Evolutionary conservation across 1,140 invertebrate genomes (phyloP), one percentile per base, ranked within the genome.

Genomic region (Lepidostoma basale): DNA sequence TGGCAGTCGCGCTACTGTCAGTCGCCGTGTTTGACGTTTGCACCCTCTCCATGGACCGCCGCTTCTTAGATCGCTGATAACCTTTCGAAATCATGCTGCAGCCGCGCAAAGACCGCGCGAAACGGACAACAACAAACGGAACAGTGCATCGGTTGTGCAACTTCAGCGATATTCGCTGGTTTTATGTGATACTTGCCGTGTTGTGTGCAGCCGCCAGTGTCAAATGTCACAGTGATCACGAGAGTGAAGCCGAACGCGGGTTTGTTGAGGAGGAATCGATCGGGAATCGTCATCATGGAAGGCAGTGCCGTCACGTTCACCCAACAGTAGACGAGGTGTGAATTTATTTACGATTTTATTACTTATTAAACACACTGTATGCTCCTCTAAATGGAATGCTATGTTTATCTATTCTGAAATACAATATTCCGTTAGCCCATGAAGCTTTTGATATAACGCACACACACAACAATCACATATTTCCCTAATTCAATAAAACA

Each of bases 1-100:
- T 47, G 44, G 44, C 44, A 47, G 44, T 47, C 44, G 44, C 14
- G 5, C 44, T 47, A 12, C 44, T 23, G 44, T 47, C 44, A 47
- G 20, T 23, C 16, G 2, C 5, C 12, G 16, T 1, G 4, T 23
- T 23, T 47, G 44, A 47, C 44, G 44, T 47, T 23, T 1, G 14
- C 18, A 20, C 12, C 44, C 12, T 12, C 3, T 10, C 20, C 2
- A 23, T 0, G 4, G 16, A 20, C 20, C 44, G 20, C 9, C 16
- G 18, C 3, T 9, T 6, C 18, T 12, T 47, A 20, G 14, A 20
- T 47, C 44, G 44, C 20, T 10, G 10, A 47, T 47, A 9, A 18
- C 14, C 12, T 3, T 22, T 20, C 16, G 4, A 10, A 47, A 47
- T 20, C 20, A 47, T 47, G 44, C 20, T 12, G 10, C 5, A 6